Evolutionary conservation across 2,888 invertebrate genomes (phyloP), one percentile per base, ranked within the genome.

Genomic region (Galeopsomyia nigrocyanea): DNA sequence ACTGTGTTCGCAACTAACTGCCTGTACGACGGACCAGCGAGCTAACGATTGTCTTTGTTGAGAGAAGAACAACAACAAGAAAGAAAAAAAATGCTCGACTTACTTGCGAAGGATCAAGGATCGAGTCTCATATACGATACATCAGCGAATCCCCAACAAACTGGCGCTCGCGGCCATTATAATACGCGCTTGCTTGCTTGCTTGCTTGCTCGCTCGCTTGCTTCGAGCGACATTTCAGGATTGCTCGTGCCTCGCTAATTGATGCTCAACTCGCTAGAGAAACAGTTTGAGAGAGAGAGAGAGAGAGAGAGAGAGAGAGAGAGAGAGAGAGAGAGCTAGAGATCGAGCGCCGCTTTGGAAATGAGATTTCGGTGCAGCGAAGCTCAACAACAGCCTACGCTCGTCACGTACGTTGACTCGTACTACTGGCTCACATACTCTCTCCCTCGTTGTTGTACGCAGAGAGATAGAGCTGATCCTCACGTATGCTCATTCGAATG

Each of bases 381-480:
- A 39, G 39, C 39, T 1, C 39, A 39, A 39, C 39, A 39, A 39
- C 39, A 39, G 39, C 39, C 39, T 39, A 39, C 39, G 39, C 7
- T 53, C 68, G 68, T 71, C 71, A 74, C 73, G 68, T 65, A 73
- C 39, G 19, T 51, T 16, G 56, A 61, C 46, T 51, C 19, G 16
- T 39, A 56, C 55, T 55, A 50, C 63, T 46, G 53, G 69, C 66
- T 73, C 69, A 66, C 62, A 69, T 53, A 57, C 56, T 57, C 66
- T 55, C 56, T 39, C 67, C 49, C 64, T 56, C 26, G 51, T 56
- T 14, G 47, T 55, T 60, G 51, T n/a, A 16, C 26, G 46, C 19
- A 19, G 49, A 57, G 49, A 56, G 14, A 51, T 26, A 21, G 17
- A 16, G 13, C n/a, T 16, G 5, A 57, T 49, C 58, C 57, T 49